phyloP scores from a whole-genome alignment of 2,113 vertebrate species.

The Bothrops jararaca region DNA sequence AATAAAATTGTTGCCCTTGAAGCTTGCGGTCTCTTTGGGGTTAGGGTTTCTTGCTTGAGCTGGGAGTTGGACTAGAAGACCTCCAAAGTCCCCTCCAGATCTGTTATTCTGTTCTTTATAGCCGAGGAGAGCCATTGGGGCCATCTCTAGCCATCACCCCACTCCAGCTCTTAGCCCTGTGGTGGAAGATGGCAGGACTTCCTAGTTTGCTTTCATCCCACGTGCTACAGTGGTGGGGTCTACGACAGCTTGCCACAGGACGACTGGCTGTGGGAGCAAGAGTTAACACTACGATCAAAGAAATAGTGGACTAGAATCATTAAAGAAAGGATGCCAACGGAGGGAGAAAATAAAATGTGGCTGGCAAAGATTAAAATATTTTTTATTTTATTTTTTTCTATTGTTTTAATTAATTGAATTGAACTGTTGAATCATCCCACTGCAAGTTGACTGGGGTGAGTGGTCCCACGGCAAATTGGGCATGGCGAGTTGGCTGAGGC shows the following conservation, averaged over 20 bases:
- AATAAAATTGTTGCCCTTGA: constrained; percentile 98
- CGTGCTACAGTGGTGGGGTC: neutral
- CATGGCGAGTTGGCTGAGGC: no score
- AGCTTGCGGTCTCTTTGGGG: constrained; percentile 35
- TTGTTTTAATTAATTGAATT: neutral
- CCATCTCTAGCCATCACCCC: neutral
- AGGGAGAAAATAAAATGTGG: neutral
- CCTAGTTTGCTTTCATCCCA: neutral
- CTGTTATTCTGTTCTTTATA: neutral
- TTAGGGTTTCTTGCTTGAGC: neutral
- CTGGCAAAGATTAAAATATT: neutral
- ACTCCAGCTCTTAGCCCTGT: neutral
- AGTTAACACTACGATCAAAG: neutral
- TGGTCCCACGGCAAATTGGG: constrained; percentile 61
- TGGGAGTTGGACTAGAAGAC: neutral
- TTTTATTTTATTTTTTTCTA: no score
- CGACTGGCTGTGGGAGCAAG: no score
- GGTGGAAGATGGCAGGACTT: neutral
- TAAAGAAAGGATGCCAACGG: neutral
- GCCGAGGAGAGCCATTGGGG: neutral
- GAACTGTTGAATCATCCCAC: no score
- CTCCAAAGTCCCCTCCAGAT: neutral
- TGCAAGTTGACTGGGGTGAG: neutral
- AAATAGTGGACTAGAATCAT: neutral
- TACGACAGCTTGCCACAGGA: neutral